Evolutionary conservation across 2,888 invertebrate species (phyloP).

Genomic region (Diplolepis rosae): DNA sequence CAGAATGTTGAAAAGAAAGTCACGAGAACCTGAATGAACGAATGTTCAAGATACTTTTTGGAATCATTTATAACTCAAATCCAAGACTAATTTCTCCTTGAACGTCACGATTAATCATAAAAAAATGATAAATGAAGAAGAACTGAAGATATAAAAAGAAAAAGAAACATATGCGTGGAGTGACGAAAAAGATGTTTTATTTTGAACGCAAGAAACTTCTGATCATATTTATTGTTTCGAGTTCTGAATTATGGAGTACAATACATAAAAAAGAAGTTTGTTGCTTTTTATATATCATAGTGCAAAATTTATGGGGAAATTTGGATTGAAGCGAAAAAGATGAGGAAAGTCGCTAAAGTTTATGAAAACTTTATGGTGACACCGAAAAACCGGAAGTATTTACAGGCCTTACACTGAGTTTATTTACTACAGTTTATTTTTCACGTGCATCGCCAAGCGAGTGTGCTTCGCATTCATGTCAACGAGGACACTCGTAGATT

Average conservation of each 20-base stretch:
- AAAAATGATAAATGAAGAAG: constrained; percentile 1
- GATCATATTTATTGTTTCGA: no score
- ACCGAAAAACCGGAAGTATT: constrained; percentile 4
- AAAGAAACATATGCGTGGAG: neutral
- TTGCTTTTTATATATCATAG: no score
- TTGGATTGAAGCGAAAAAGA: no score
- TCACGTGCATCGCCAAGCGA: neutral
- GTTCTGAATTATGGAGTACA: no score
- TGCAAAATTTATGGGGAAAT: no score
- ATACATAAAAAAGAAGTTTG: no score
- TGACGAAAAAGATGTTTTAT: neutral
- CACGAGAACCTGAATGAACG: no score
- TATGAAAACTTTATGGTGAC: neutral
- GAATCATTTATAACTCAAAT: neutral
- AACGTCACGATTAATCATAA: neutral
- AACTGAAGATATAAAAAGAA: neutral
- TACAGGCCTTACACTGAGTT: constrained; percentile 7
- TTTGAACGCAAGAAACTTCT: neutral
- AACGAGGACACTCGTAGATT: constrained; percentile 24
- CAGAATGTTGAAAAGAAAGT: no score
- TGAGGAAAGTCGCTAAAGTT: neutral
- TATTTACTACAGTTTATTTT: constrained; percentile 28
- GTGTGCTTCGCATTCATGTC: constrained; percentile 6
- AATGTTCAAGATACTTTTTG: neutral
- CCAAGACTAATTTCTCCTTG: neutral